Evolutionary conservation across 1,140 invertebrate species (phyloP).

Genomic region (Triops cancriformis): DNA sequence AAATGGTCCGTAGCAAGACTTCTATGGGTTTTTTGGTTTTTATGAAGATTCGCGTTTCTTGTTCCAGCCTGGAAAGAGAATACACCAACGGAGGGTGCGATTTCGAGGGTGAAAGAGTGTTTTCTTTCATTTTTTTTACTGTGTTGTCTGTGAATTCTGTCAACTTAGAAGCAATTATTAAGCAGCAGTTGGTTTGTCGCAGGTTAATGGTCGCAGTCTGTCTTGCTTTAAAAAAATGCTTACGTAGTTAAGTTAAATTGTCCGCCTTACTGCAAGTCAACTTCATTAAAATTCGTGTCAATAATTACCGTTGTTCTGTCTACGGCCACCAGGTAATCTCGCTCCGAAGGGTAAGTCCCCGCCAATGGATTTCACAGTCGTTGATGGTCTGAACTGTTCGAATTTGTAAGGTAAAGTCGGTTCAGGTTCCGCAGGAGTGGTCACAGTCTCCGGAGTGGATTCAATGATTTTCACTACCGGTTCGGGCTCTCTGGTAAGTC

Average conservation of each 20-base stretch:
- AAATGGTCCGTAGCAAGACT: not conserved
- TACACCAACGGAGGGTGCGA: not conserved
- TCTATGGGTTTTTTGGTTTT: not conserved
- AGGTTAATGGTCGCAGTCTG: not conserved
- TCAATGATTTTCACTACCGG: not conserved
- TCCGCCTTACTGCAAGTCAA: too few species aligned
- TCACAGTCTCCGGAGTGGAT: not conserved
- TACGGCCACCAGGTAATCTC: not conserved
- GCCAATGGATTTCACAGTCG: not conserved
- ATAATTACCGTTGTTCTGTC: constrained; percentile 8
- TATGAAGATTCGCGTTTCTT: constrained; percentile 1
- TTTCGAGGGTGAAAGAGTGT: not conserved
- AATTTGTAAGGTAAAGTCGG: constrained; percentile 23
- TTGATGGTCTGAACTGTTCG: not conserved
- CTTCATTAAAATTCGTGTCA: not conserved
- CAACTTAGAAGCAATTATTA: not conserved
- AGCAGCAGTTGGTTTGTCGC: not conserved
- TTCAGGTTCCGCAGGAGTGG: not conserved
- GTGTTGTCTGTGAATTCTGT: not conserved
- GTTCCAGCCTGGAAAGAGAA: constrained; percentile 8
- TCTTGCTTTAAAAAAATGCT: too few species aligned
- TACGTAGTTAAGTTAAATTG: too few species aligned
- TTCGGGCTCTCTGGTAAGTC: not conserved
- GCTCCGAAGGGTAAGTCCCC: not conserved
- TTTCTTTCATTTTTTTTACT: not conserved